Base-by-base conservation (phyloP, 2,113 vertebrate species). In the Scortum barcoo region DNA sequence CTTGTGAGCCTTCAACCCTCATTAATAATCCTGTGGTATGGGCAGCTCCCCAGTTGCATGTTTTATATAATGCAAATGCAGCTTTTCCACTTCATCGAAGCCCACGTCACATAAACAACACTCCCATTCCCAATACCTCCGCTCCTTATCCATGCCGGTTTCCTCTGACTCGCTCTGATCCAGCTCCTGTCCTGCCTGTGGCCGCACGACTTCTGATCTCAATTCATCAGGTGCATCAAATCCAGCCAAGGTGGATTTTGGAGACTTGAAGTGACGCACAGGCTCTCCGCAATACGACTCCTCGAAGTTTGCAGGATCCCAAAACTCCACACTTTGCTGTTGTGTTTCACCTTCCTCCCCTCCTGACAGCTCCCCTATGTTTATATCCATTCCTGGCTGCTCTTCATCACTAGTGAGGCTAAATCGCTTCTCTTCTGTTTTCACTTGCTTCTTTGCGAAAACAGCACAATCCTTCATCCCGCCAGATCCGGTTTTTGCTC, bases 31-130 rank as follows among this genome's bases (percentile, higher is more conserved):
- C 19, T 71, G 76, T 3, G 68, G 61, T 6, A 91, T 76, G 0
- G 90, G 94, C 44, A 95, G 46, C 54, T 95, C 93, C 12, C 94
- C 95, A 22, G 88, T 92, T 17, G 93, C 94, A 61, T 95, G 95
- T 78, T 91, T 90, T 51, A 95, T 86, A 67, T 95, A 95, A 89
- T 95, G 94, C 38, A 88, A 74, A 78, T 95, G 94, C 48, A 95
- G 88, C 54, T 80, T 50, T 54, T 58, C 56, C 20, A 94, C 86
- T 44, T 90, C 81, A 80, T 86, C 82, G 75, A 95, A 95, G 57
- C 89, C 88, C 73, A 76, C 80, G 24, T 92, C 85, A 61, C 95
- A 95, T 56, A 92, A 93, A 58, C 90, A 86, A 82, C 94, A 95
- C 72, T 92, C 86, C 87, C 93, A 94, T n/a, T 93, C 83, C 84